These are phyloP conservation scores for Lacanobia wlatinum DNA, from an alignment of 2,888 invertebrate genomes.

Conservation along the genomic window DNA sequence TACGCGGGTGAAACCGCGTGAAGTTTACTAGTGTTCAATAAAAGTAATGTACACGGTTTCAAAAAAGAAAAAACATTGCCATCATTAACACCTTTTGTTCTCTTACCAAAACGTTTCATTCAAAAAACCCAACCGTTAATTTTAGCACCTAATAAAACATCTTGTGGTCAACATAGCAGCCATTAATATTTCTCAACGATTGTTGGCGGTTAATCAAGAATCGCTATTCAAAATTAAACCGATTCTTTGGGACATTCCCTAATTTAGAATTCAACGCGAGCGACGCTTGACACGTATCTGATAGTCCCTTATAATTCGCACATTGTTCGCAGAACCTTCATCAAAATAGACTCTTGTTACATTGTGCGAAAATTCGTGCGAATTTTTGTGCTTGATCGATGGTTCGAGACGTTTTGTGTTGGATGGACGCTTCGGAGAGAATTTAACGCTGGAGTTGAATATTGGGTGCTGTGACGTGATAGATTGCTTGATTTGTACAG, in stretches of 20 bases:
- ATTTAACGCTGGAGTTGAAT: constrained; percentile 33
- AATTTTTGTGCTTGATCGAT: constrained; percentile 49
- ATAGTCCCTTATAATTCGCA: constrained; percentile 61
- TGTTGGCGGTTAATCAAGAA: constrained; percentile 57
- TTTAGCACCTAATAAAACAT: constrained; percentile 31
- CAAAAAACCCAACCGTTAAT: constrained; percentile 14
- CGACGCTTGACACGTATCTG: constrained; percentile 56
- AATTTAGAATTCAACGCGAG: constrained; percentile 66
- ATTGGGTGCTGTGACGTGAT: constrained; percentile 18
- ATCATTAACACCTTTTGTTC: constrained; percentile 26
- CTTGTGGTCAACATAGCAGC: constrained; percentile 12
- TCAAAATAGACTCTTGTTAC: constrained; percentile 47
- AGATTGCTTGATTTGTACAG: constrained; percentile 25
- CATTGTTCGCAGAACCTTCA: constrained; percentile 56
- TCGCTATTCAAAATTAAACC: constrained; percentile 65
- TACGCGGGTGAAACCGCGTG: no score
- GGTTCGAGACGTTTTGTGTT: constrained; percentile 22
- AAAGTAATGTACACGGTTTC: background rate
- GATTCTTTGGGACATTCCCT: constrained; percentile 53
- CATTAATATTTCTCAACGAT: constrained; percentile 58
- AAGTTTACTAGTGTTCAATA: background rate
- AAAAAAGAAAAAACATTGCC: constrained; percentile 23
- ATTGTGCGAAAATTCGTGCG: constrained; percentile 40
- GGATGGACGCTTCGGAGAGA: constrained; percentile 14
- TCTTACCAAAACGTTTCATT: background rate